phyloP scores from a whole-genome alignment of 2,797 vertebrate species.

The Dicrostonyx torquatus region DNA sequence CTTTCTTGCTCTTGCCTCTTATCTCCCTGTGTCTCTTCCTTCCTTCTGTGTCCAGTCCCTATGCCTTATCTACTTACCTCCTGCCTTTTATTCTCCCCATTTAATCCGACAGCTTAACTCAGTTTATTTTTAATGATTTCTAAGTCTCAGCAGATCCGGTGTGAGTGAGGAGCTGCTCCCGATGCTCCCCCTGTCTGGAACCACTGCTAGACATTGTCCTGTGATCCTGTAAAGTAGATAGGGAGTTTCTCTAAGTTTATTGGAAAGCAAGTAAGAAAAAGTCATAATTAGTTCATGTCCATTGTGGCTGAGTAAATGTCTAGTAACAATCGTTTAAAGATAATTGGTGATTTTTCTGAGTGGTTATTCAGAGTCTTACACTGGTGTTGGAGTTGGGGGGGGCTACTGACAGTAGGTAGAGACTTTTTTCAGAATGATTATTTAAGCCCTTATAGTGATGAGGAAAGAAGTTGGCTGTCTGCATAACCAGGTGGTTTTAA shows the following conservation, averaged over 20 bases:
- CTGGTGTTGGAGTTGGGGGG: background rate
- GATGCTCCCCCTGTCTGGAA: background rate
- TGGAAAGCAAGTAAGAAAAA: background rate
- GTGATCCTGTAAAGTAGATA: background rate
- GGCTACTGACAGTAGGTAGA: background rate
- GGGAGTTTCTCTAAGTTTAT: background rate
- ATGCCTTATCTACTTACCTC: background rate
- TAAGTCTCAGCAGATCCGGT: background rate
- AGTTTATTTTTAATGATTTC: background rate
- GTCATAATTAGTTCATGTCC: background rate
- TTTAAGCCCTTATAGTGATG: background rate
- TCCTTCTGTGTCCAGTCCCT: background rate
- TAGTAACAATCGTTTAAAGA: slow-evolving; percentile 35
- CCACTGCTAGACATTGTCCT: background rate
- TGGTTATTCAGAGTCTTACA: background rate
- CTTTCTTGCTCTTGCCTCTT: background rate
- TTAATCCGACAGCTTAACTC: background rate
- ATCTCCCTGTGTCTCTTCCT: background rate
- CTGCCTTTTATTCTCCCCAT: background rate
- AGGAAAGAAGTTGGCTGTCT: background rate
- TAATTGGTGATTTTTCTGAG: background rate
- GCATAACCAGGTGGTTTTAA: background rate
- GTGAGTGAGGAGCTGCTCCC: background rate
- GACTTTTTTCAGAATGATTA: background rate
- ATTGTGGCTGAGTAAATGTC: background rate